Base-by-base conservation (phyloP, 2,888 invertebrate species). In the Oeneis ivallda region DNA sequence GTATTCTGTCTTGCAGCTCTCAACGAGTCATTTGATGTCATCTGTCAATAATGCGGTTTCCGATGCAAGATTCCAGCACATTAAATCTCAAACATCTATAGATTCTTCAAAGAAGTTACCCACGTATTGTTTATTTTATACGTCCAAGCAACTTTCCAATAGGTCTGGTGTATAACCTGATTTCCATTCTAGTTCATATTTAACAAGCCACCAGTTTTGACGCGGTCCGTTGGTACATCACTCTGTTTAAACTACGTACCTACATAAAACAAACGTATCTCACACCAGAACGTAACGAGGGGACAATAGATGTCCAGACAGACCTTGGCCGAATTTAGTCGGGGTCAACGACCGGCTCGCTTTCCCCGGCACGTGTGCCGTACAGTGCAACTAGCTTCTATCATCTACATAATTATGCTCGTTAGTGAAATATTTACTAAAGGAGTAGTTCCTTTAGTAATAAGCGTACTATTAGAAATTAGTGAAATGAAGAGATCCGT, bases 301-400 rank as follows among this genome's bases (percentile, higher is more conserved):
- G 69, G 71, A 71, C 61, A 69, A 72, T 70, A 69, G 65, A 68
- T 72, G 74, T 70, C 73, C 68, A 70, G 70, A 64, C 71, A 81
- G 88, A 89, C 88, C 89, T 89, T 89, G 89, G 88, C 89, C 88
- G 87, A 89, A 85, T 87, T 89, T 82, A 83, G 81, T 76, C 71
- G 79, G 79, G 86, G 82, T 86, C 84, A 78, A 77, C 74, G 84
- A 77, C 81, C 76, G 78, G 81, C 82, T 83, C 81, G 90, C 89
- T 90, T 89, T 91, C 89, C 84, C 85, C 72, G 73, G 75, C 81
- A 82, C 82, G 84, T 80, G 82, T 80, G 76, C 75, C 75, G 73
- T 77, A 75, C 75, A 73, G 72, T 74, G 63, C 60, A 68, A 53
- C 54, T 59, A 68, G 57, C 57, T 19, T 49, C 59, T 5, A 26